Evolutionary conservation across 2,797 vertebrate species (phyloP).

Genomic region (Percopsis omiscomaycus): DNA sequence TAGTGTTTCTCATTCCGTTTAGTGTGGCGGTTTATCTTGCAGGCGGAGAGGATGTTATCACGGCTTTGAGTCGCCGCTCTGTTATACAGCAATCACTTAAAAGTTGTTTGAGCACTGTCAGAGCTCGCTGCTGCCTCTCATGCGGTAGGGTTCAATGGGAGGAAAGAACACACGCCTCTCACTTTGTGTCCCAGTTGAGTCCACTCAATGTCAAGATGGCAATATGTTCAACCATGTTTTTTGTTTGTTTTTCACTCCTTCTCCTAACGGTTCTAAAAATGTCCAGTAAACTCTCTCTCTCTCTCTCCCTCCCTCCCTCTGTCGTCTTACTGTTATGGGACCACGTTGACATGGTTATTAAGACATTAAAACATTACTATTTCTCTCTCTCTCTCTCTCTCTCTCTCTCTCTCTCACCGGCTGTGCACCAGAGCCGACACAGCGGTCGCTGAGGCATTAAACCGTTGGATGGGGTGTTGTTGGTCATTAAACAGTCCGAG

Average conservation of each 20-base stretch:
- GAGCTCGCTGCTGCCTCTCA: slow-evolving; percentile 10
- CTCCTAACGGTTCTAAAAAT: slow-evolving; percentile 2
- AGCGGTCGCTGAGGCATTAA: slow-evolving; percentile 31
- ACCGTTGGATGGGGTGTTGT: slow-evolving; percentile 15
- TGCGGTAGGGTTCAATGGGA: slow-evolving; percentile 20
- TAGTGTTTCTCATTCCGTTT: too few relatives aligned
- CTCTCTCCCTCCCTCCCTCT: neutral
- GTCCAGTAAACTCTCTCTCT: neutral
- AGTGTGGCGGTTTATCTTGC: neutral
- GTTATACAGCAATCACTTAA: slow-evolving; percentile 11
- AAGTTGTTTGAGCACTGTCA: slow-evolving; percentile 19
- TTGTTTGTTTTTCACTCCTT: neutral
- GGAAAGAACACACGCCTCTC: slow-evolving; percentile 16
- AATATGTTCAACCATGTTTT: neutral
- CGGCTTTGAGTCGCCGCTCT: slow-evolving; percentile 10
- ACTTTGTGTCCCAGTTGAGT: neutral
- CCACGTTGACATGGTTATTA: slow-evolving; percentile 20
- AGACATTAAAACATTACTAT: slow-evolving; percentile 7
- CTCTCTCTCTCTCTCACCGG: neutral
- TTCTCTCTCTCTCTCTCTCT: slow-evolving; percentile 6
- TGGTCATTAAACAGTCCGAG: slow-evolving; percentile 33
- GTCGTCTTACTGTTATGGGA: neutral
- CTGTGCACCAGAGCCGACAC: slow-evolving; percentile 26
- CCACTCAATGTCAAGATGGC: too few relatives aligned
- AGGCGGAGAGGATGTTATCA: slow-evolving; percentile 10